Evolutionary conservation across 64 coral and sea anemone genomes (phyloP), one percentile per base, ranked within the genome.

Genomic region (Dendrophyllia cribrosa): DNA sequence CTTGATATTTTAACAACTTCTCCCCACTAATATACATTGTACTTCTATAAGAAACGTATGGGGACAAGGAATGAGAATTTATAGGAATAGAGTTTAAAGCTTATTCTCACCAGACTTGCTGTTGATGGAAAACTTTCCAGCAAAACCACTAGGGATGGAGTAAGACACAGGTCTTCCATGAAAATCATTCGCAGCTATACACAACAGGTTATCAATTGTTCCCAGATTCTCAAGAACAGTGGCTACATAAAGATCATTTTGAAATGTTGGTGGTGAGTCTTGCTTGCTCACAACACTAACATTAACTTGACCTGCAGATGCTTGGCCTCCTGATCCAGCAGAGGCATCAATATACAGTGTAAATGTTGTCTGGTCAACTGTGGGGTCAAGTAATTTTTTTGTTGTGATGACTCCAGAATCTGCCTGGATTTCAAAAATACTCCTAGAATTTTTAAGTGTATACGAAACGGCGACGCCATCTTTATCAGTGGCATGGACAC

Each of bases 171-270:
- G 8, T 74, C 63, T 63, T 0, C 58, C 45, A 49, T 86, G 66
- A 68, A 64, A 21, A 67, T 86, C 91, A 26, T 66, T 60, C 7
- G 91, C 91, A 92, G 82, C 91, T 51, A 92, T 68, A 49, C 91
- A 92, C 72, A 86, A 82, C 46, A 92, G 20, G 82, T 75, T 92
- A 1, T 83, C 58, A 46, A 92, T 62, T 21, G 8, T 24, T 45
- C 91, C 91, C 22, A 92, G 73, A 44, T 92, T 87, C 16, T 92
- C 91, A 14, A 72, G 91, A 24, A 92, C 91, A 60, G 80, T 87
- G 34, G 10, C 91, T 21, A 11, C 19, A 12, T 92, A 92, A 25
- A 82, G 82, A 43, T 22, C 12, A 63, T 92, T 92, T 20, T 86
- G 72, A 43, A 92, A 92, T 3, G 63, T 75, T 61, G 91, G 91